Conservation (phyloP, 2,888 invertebrate genomes). For the Tiliacea aurago region DNA sequence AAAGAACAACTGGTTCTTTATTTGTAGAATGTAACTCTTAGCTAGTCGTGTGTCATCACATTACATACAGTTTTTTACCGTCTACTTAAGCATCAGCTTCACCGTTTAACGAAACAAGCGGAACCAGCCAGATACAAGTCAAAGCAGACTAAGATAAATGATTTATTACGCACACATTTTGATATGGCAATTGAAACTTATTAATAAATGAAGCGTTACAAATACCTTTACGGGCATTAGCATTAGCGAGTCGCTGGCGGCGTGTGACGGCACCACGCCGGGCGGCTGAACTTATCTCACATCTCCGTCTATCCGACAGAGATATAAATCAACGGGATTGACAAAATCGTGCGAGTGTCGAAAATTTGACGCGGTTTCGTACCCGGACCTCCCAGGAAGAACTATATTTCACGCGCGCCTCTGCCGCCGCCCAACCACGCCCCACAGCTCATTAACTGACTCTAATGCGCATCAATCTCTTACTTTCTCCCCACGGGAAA, state of each 20-base stretch:
- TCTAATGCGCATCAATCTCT: conserved; percentile 87
- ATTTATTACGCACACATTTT: conserved; percentile 59
- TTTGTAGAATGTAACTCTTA: conserved; percentile 4
- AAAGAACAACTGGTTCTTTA: conserved; percentile 8
- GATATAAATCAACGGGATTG: conserved; percentile 87
- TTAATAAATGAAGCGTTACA: conserved; percentile 66
- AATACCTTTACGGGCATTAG: conserved; percentile 69
- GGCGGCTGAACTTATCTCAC: conserved; percentile 75
- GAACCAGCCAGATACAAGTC: conserved; percentile 37
- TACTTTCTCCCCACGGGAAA: conserved; percentile 73
- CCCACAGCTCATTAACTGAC: conserved; percentile 85
- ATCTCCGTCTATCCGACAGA: conserved; percentile 79
- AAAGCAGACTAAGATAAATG: conserved; percentile 49
- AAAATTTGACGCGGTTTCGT: conserved; percentile 84
- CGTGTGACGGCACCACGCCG: conserved; percentile 68
- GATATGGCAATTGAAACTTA: conserved; percentile 64
- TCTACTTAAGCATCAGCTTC: conserved; percentile 12
- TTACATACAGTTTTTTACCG: background rate
- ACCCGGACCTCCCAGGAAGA: conserved; percentile 87
- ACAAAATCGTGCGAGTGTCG: conserved; percentile 90
- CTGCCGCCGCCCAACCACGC: conserved; percentile 82
- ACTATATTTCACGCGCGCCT: conserved; percentile 86
- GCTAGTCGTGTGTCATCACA: conserved; percentile 18
- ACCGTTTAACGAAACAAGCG: conserved; percentile 36
- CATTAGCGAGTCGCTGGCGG: conserved; percentile 66